Evolutionary conservation across 1,140 invertebrate genomes (phyloP), one percentile per base, ranked within the genome.

Genomic region (Monomorium pharaonis): DNA sequence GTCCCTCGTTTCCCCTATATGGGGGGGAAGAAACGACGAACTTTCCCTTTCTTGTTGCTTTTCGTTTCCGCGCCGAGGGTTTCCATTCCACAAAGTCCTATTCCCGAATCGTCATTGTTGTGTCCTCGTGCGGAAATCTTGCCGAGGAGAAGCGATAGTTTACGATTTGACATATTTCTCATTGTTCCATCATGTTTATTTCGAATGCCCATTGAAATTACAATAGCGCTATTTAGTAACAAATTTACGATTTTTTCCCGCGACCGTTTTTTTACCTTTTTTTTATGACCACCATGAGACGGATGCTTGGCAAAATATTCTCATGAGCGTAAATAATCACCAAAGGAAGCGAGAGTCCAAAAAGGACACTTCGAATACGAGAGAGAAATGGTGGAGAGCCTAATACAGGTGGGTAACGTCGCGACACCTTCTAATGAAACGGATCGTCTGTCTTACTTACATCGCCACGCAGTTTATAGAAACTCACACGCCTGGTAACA

Each of bases 391-490:
- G 65, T 85, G n/a, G 78, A 89, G 81, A 76, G 86, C 70, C 89
- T 81, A 86, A 81, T 91, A 92, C 92, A 93, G 92, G 93, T 93
- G 92, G 91, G 90, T 92, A 93, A 93, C 90, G 88, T 88, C 89
- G 69, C 88, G 91, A 93, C 91, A 93, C 92, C 91, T 90, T 90
- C 89, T 93, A 93, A 93, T 92, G 92, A 93, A 93, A 91, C 78
- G 89, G 87, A 93, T 93, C 92, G 92, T 94, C 90, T 90, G 92
- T 94, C 92, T 94, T 93, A 92, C 92, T 93, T 92, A 91, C 86
- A 89, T 91, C 85, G 86, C 65, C 78, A 62, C 42, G 84, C 88
- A 91, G n/a, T 91, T 87, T 91, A 90, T 90, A n/a, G n/a, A 92
- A 92, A 92, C 89, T 90, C 92, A 91, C 92, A 89, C 90, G 80